phyloP scores from a whole-genome alignment of 2,113 vertebrate genomes.

The Semnornis frantzii region DNA sequence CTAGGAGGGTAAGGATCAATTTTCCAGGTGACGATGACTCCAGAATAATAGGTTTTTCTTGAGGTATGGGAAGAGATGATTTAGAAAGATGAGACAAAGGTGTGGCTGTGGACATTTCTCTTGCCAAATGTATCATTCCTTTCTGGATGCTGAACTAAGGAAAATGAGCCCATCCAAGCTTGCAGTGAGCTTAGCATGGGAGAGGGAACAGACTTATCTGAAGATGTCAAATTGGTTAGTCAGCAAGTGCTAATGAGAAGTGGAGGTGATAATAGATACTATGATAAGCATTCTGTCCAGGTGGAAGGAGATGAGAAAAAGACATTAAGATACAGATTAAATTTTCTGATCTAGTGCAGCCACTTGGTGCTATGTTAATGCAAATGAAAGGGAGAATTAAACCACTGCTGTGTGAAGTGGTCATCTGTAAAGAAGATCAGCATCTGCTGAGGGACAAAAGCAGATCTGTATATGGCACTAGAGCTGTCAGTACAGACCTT shows the following conservation, averaged over 20 bases:
- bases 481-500: background rate
- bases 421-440: background rate
- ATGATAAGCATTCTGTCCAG: background rate
- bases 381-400: background rate
- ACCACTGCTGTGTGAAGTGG: background rate
- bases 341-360: background rate
- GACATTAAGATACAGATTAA: background rate
- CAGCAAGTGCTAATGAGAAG: constrained; percentile 21
- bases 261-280: constrained; percentile 34
- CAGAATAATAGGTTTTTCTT: background rate
- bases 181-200: background rate
- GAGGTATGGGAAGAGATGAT: background rate
- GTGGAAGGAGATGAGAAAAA: constrained; percentile 13
- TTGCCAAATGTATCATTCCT: background rate
- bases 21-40: background rate
- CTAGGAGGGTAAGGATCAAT: background rate
- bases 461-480: background rate
- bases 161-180: background rate
- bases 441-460: background rate
- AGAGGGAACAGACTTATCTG: background rate
- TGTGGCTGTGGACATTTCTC: background rate
- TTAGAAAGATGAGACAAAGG: background rate
- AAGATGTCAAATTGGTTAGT: constrained; percentile 25
- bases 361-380: background rate
- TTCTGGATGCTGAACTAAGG: background rate